phyloP scores from a whole-genome alignment of 2,113 vertebrate species.

The Pituophis catenifer region DNA sequence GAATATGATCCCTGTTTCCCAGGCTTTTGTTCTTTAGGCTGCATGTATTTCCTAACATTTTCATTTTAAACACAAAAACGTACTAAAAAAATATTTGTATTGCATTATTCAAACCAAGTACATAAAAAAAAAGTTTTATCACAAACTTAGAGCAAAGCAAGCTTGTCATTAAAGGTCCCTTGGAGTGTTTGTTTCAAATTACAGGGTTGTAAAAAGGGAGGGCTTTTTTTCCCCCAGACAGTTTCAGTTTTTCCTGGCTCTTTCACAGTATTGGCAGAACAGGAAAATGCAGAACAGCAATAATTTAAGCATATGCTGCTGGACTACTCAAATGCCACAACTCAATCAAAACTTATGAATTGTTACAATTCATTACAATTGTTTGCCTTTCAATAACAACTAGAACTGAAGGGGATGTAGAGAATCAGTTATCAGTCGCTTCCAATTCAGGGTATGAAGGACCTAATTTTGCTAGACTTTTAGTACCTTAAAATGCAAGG shows the following conservation, averaged over 20 bases:
- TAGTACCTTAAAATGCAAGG: neutral
- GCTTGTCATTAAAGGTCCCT: neutral
- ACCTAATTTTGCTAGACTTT: neutral
- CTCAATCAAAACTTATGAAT: neutral
- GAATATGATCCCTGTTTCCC: neutral
- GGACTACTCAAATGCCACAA: neutral
- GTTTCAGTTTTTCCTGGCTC: neutral
- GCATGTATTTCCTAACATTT: neutral
- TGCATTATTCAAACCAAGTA: neutral
- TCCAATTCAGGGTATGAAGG: neutral
- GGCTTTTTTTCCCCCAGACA: too few species aligned
- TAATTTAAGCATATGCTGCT: neutral
- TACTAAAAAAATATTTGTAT: neutral
- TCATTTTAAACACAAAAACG: neutral
- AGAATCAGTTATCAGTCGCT: neutral
- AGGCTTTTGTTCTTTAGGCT: neutral
- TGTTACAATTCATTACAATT: neutral
- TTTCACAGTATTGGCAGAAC: neutral
- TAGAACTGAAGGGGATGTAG: neutral
- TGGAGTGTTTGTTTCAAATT: neutral
- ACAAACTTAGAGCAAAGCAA: neutral
- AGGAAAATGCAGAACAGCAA: neutral
- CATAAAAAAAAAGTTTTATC: neutral
- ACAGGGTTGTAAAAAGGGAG: neutral
- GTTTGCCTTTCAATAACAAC: neutral